phyloP scores from a whole-genome alignment of 2,113 vertebrate species.

The Oriolus oriolus region DNA sequence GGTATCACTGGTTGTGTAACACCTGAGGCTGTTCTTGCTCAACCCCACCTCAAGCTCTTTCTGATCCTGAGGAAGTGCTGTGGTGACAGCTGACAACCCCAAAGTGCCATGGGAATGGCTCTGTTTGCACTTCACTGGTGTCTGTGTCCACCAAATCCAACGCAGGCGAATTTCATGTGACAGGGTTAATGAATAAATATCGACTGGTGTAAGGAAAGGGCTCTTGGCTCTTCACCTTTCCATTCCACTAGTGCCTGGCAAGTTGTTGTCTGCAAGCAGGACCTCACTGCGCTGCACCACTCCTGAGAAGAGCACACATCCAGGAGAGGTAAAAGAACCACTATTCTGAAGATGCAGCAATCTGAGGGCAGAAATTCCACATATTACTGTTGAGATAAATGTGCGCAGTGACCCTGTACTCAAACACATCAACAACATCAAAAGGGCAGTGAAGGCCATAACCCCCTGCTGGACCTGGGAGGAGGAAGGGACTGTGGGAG shows the following conservation, averaged over 20 bases:
- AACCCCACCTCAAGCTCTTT: not conserved
- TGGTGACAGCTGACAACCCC: not conserved
- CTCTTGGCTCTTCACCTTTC: not conserved
- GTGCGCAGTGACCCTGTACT: not conserved
- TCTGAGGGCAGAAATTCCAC: not conserved
- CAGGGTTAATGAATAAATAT: not conserved
- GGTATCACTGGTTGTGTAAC: not conserved
- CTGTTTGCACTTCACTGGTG: not conserved
- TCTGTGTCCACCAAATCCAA: not conserved
- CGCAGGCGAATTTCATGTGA: not conserved
- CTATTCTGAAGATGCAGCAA: not conserved
- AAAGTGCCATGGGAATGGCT: not conserved
- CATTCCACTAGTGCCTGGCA: too few species aligned
- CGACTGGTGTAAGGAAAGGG: not conserved
- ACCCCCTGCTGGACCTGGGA: rapidly evolving
- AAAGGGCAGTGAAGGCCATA: not conserved
- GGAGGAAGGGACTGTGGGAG: not conserved
- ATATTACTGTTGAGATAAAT: not conserved
- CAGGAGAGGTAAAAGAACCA: not conserved
- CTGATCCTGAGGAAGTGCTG: not conserved
- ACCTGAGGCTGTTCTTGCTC: not conserved
- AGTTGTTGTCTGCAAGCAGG: not conserved
- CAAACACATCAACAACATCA: rapidly evolving
- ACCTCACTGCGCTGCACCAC: rapidly evolving
- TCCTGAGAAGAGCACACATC: not conserved